Evolutionary conservation across 2,888 invertebrate genomes (phyloP).

Genomic region (Schizaphis graminum): DNA sequence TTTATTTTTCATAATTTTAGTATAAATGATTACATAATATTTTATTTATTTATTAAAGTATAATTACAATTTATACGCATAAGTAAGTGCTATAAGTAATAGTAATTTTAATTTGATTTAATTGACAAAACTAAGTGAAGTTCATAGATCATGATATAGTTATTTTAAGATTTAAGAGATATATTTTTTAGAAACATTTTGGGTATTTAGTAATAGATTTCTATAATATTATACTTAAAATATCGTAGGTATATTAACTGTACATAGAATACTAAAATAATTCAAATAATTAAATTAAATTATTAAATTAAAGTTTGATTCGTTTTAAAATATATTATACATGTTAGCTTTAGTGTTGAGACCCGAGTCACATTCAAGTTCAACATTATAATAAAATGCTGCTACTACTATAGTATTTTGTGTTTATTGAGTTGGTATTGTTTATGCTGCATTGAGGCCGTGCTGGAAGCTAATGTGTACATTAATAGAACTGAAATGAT

Average conservation of each 20-base stretch:
- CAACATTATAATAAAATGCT: neutral
- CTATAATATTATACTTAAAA: neutral
- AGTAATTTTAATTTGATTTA: too few relatives aligned
- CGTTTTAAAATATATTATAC: neutral
- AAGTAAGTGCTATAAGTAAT: too few relatives aligned
- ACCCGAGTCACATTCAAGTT: neutral
- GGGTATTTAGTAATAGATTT: neutral
- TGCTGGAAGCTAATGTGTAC: too few relatives aligned
- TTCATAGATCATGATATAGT: neutral
- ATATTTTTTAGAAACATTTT: neutral
- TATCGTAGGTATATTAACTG: too few relatives aligned
- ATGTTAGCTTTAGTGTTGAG: neutral
- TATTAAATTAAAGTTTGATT: neutral
- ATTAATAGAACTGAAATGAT: neutral
- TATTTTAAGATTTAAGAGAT: neutral
- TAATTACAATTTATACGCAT: too few relatives aligned
- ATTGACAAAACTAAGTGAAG: too few relatives aligned
- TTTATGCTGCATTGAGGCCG: neutral
- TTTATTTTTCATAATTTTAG: too few relatives aligned
- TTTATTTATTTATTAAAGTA: too few relatives aligned
- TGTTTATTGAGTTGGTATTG: neutral
- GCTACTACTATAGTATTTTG: neutral
- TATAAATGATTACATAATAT: too few relatives aligned
- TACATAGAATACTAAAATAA: neutral
- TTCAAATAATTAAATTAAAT: neutral